These are phyloP conservation scores for Ectobius pallidus DNA, from an alignment of 2,888 invertebrate species.

Conservation along the genomic window DNA sequence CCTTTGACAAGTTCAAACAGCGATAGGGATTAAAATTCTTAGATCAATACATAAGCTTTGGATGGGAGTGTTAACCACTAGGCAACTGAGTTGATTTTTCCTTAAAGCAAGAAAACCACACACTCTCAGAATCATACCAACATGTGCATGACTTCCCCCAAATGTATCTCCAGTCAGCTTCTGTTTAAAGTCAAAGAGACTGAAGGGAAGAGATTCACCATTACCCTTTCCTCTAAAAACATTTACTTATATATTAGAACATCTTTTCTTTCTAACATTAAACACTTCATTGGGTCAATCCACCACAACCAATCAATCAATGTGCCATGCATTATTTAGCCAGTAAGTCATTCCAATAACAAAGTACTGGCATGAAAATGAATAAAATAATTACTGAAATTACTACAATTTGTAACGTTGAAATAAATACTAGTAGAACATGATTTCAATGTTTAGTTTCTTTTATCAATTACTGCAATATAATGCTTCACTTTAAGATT, in stretches of 20 bases:
- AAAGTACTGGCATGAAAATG: constrained; percentile 10
- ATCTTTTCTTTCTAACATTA: constrained; percentile 2
- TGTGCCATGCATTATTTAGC: constrained; percentile 32
- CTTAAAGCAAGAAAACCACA: no score
- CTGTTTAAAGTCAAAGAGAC: constrained; percentile 41
- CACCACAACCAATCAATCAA: constrained; percentile 32
- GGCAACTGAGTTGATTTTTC: no score
- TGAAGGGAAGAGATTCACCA: background rate
- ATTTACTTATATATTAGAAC: constrained; percentile 3
- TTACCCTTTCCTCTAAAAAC: background rate
- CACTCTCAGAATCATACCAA: background rate
- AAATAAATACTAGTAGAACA: background rate
- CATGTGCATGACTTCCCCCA: background rate
- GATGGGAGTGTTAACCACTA: no score
- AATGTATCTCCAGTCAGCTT: constrained; percentile 27
- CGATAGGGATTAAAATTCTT: no score
- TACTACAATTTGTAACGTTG: background rate
- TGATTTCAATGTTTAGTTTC: background rate
- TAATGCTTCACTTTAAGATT: constrained; percentile 25
- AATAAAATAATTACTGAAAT: background rate
- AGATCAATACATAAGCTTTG: no score
- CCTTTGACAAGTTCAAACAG: no score
- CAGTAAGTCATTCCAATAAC: constrained; percentile 23
- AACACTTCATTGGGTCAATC: constrained; percentile 21
- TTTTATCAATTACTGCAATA: background rate